Evolutionary conservation across 2,113 vertebrate species (phyloP).

Genomic region (Morphnarchus princeps): DNA sequence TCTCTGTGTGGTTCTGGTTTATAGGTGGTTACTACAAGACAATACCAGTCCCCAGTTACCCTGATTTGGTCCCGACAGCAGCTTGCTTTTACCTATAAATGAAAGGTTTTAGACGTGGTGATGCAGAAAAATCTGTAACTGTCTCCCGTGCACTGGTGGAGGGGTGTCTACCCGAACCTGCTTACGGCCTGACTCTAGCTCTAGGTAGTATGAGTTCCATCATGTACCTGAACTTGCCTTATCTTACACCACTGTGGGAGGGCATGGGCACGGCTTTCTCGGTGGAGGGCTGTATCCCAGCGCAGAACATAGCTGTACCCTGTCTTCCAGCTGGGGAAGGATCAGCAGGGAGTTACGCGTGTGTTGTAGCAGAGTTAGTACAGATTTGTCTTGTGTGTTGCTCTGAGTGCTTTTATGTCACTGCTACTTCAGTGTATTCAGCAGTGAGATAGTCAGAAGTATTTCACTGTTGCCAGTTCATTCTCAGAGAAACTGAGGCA

Average conservation of each 20-base stretch:
- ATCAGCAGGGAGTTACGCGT: neutral
- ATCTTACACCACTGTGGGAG: accelerated
- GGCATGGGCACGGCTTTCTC: neutral
- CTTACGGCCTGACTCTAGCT: neutral
- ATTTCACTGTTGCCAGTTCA: neutral
- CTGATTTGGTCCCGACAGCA: neutral
- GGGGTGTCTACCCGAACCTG: neutral
- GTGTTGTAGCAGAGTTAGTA: neutral
- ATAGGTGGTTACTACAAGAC: neutral
- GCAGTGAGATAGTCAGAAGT: neutral
- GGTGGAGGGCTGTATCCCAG: neutral
- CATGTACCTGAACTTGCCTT: neutral
- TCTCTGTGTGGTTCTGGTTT: neutral
- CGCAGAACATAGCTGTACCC: accelerated
- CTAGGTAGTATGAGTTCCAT: neutral
- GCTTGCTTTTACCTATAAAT: neutral
- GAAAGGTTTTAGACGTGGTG: neutral
- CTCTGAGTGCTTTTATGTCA: neutral
- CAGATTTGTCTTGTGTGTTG: accelerated
- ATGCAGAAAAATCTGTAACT: neutral
- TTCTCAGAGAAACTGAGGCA: neutral
- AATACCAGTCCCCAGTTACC: neutral
- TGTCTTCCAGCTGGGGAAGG: neutral
- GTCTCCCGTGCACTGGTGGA: neutral
- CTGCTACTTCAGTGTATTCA: neutral